A percentile compares a stretch with the other conserved stretches of the same genome.
Conservation (phyloP, 1,140 invertebrate genomes). For the Dendroctonus valens region DNA sequence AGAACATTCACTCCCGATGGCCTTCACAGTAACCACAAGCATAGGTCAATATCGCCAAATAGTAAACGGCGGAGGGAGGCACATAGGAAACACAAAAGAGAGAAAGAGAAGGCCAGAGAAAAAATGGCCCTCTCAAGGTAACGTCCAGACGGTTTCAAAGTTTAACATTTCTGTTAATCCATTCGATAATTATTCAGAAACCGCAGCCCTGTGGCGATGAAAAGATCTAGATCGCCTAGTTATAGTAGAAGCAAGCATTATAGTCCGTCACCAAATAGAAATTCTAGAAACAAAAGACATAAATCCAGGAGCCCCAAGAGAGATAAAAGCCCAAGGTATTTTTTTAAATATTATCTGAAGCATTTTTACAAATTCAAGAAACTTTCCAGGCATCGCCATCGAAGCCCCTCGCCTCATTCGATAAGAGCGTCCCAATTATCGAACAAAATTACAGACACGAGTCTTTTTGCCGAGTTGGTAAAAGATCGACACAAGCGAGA, state of each 20-base stretch:
- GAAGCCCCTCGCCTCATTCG: constrained; percentile 49
- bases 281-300: constrained; percentile 40
- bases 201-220: constrained; percentile 39
- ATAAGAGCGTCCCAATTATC: constrained; percentile 46
- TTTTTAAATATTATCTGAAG: constrained; percentile 5
- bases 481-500: constrained; percentile 79
- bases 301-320: constrained; percentile 48
- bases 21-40: constrained; percentile 29
- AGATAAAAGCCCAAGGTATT: constrained; percentile 39
- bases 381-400: constrained; percentile 38
- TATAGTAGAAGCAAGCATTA: constrained; percentile 43
- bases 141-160: constrained; percentile 28
- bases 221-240: constrained; percentile 51
- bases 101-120: constrained; percentile 51
- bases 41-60: constrained; percentile 43
- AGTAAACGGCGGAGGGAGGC: constrained; percentile 50
- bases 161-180: background rate
- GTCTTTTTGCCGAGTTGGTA: constrained; percentile 83
- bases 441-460: constrained; percentile 72
- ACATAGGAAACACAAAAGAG: constrained; percentile 53
- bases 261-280: constrained; percentile 41
- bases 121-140: constrained; percentile 40
- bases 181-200: constrained; percentile 24
- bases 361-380: background rate
- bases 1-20: constrained; percentile 29